Evolutionary conservation across 2,797 vertebrate species (phyloP), one percentile per base, ranked within the genome.

Genomic region (Cynodonichthys magdalenae): DNA sequence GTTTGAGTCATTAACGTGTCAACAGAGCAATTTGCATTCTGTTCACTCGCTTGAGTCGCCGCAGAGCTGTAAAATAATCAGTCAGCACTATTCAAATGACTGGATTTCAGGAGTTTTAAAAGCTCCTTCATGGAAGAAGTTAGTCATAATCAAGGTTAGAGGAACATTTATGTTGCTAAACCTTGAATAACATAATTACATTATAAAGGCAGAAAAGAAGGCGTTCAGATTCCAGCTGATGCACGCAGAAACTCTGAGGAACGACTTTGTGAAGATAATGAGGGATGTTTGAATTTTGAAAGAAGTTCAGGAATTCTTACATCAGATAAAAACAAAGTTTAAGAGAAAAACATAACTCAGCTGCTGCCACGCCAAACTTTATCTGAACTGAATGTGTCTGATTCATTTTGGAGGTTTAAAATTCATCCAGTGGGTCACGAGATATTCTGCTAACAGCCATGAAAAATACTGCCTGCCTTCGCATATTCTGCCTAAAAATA

Each of bases 31-130:
- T 82, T 76, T 71, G 60, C 70, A 71, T 71, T 83, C 66, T 70
- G 70, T 64, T 52, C 56, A 72, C 63, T 51, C 1, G 55, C 66
- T 61, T 45, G 68, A 69, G 68, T 58, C 12, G 47, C 76, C 70
- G 60, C 54, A 79, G 64, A 65, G 74, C 80, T 74, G 76, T 76
- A 61, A 83, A 82, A 74, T 66, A 79, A 77, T 80, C 82, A 80
- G 66, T 77, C 68, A 59, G 59, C 77, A 70, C 67, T 57, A 56
- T 79, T 82, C 36, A 75, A 67, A 74, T 27, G 64, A 58, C 72
- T 64, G 62, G 51, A 46, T 78, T 75, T 71, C 56, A 68, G 64
- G 47, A 81, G 81, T 80, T 58, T 39, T 75, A 83, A 83, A 74
- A 73, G 59, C 58, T 78, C 68, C 75, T 63, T 51, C 46, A 36